Base-by-base conservation (phyloP, 53 echinoderm and acorn worm species). In the Mesocentrotus franciscanus region DNA sequence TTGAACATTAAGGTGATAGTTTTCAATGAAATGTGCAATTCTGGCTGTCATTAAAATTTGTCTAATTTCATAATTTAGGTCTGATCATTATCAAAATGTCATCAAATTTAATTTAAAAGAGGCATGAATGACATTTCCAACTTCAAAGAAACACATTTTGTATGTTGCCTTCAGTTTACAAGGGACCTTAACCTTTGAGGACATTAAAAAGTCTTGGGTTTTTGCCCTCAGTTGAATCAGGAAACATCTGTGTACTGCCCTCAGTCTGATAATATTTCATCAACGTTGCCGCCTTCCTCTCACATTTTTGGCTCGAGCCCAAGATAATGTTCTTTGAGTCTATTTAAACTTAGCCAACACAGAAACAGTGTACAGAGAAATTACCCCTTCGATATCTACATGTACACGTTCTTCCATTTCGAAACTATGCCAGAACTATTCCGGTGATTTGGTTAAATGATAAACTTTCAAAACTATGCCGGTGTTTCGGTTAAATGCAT, bases 211-310 rank as follows among this genome's bases (percentile, higher is more conserved):
- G 36, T 84, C n/a, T 87, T 35, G 35, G 34, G n/a, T 91, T 34
- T 91, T 20, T 36, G 56, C 91, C 91, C 64, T 64, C 27, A 10
- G 27, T 36, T 35, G 1, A 66, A 39, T 91, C 91, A 91, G 91
- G 91, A 91, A 91, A 91, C 91, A 66, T 91, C 91, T 91, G 91
- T 61, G 61, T 66, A 39, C 91, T 64, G 91, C 66, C 91, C 91
- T 91, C 91, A 61, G 66, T 36, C 91, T 91, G 91, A 91, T 91
- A 91, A 91, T 87, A 91, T 91, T 91, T 64, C 62, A 61, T 66
- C 91, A 91, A 64, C 91, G 35, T 91, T 91, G 35, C 22, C 66
- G 66, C 7, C 91, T 91, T 91, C 91, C 91, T 66, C 36, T 29
- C 66, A 61, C 91, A 61, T 66, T 10, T 58, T 91, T 91, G 91